These are phyloP conservation scores for Phalera bucephala DNA, from an alignment of 2,888 invertebrate genomes.

Conservation along the genomic window DNA sequence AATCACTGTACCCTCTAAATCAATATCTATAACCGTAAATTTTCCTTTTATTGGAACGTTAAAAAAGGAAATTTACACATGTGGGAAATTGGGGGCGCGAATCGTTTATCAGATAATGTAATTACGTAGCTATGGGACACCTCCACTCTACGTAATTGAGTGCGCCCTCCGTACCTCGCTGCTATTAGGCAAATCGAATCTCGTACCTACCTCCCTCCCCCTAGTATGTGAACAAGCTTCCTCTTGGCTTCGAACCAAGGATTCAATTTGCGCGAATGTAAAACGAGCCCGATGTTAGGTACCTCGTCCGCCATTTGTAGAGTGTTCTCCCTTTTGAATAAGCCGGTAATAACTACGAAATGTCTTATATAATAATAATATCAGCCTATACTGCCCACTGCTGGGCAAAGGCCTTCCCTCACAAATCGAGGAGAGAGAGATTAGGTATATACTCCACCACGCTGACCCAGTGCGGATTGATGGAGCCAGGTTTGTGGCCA, in stretches of 20 bases:
- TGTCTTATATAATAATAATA: background rate
- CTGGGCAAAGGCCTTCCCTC: too few species aligned
- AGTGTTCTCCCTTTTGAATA: background rate
- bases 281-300: constrained; percentile 42
- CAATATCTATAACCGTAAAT: constrained; percentile 11
- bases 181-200: constrained; percentile 83
- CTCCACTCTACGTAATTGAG: constrained; percentile 80
- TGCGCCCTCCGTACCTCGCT: constrained; percentile 58
- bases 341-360: background rate
- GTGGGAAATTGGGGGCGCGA: constrained; percentile 37
- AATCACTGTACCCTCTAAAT: constrained; percentile 3
- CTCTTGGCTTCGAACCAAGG: constrained; percentile 72
- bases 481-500: too few species aligned
- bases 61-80: constrained; percentile 43
- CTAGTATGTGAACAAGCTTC: constrained; percentile 56
- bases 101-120: constrained; percentile 80
- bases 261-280: constrained; percentile 78
- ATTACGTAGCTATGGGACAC: constrained; percentile 78
- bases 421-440: too few species aligned
- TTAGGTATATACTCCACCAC: too few species aligned
- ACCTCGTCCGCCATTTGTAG: constrained; percentile 3
- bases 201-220: constrained; percentile 46
- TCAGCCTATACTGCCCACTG: too few species aligned
- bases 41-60: constrained; percentile 27
- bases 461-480: too few species aligned